Base-by-base conservation (phyloP, 2,797 vertebrate genomes). In the Hydrophis major region DNA sequence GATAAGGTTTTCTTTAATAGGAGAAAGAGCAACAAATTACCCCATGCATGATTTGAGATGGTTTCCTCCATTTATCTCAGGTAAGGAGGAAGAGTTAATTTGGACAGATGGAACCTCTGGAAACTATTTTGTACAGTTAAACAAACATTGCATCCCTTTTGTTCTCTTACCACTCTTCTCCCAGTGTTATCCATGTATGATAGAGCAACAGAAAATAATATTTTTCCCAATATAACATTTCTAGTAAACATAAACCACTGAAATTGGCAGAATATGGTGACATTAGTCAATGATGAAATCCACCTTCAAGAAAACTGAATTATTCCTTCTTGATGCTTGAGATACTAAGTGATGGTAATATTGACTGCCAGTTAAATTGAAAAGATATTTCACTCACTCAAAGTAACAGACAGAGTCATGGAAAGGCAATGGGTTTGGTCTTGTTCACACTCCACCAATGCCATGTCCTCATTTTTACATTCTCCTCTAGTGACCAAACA, bases 351-450 rank as follows among this genome's bases (percentile, higher is more conserved):
- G 27, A 66, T n/a, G 28, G 12, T n/a, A n/a, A 66, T 14, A 66
- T n/a, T 13, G 63, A 66, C 28, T 66, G 27, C 14, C 63, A 66
- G 27, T 12, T 66, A n/a, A 66, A n/a, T 12, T 66, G 63, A 66
- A n/a, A 66, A 14, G 28, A 2, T 13, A 13, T 66, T n/a, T 4
- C 63, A 66, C 63, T 66, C 4, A 66, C 63, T 66, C 27, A 66
- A 4, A 66, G 11, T n/a, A 66, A 1, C 0, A 28, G 11, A 1
- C 10, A 2, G 0, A 14, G 12, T n/a, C 1, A 66, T 4, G 12
- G 63, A 28, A 66, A 66, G 63, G 63, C 63, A 66, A n/a, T n/a
- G 3, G 2, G 28, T 66, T 66, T 66, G 3, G 4, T 66, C 63
- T n/a, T 4, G 27, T n/a, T n/a, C 1, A n/a, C 63, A 66, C 63